Conservation (phyloP, 2,113 vertebrate species). For the Protobothrops mucrosquamatus region DNA sequence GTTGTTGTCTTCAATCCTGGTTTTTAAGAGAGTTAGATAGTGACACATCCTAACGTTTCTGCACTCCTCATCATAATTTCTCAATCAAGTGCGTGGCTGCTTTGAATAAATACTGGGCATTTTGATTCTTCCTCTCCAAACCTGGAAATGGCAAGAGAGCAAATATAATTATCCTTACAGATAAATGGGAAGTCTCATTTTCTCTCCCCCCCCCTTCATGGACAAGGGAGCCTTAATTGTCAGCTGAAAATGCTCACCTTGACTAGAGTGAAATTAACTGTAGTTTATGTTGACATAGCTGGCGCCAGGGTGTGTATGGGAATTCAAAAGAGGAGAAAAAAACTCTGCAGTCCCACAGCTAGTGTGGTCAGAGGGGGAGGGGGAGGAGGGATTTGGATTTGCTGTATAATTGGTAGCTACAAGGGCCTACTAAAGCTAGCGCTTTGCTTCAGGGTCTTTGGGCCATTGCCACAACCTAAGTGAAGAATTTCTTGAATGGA, state of each 20-base stretch:
- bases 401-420: neutral
- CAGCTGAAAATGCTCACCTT: neutral
- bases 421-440: neutral
- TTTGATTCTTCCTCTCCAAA: neutral
- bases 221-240: neutral
- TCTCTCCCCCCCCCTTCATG: no score
- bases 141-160: neutral
- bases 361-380: neutral
- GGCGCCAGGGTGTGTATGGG: neutral
- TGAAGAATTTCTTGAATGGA: neutral
- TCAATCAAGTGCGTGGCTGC: neutral
- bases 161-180: neutral
- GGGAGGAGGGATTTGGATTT: neutral
- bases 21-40: neutral
- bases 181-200: neutral
- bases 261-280: neutral
- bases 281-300: constrained; percentile 1
- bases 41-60: neutral
- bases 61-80: neutral
- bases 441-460: neutral
- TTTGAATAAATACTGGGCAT: neutral
- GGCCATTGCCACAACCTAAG: neutral
- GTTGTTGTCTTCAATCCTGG: neutral
- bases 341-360: neutral
- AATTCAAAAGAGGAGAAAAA: neutral